A percentile compares a stretch with the other conserved stretches of the same genome.
Evolutionary conservation across 2,797 vertebrate genomes (phyloP).

Genomic region (Ibycter americanus): DNA sequence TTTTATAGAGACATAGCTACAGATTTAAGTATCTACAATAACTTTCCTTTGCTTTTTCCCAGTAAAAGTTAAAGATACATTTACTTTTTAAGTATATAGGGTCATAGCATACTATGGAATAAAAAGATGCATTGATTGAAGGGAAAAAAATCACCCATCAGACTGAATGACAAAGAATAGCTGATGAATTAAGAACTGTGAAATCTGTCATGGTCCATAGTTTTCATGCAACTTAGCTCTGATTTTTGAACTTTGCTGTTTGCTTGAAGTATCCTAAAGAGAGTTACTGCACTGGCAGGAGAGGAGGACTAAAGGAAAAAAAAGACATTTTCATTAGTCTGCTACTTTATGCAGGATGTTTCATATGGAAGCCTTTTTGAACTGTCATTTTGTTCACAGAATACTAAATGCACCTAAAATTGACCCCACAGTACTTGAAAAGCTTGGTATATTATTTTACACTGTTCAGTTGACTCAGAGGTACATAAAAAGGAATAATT

Average conservation of each 20-base stretch:
- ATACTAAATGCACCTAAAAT: constrained; percentile 41
- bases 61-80: neutral
- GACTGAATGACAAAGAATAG: neutral
- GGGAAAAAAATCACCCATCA: neutral
- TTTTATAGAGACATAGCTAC: neutral
- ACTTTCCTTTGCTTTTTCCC: neutral
- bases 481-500: constrained; percentile 18
- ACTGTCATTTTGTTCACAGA: constrained; percentile 26
- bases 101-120: neutral
- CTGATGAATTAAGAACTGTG: neutral
- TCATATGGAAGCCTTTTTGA: constrained; percentile 13
- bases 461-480: constrained; percentile 42
- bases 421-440: constrained; percentile 31
- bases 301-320: neutral
- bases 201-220: neutral
- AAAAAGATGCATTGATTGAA: neutral
- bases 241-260: neutral
- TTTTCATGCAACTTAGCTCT: neutral
- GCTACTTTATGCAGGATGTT: constrained; percentile 12
- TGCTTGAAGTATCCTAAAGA: constrained; percentile 25
- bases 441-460: constrained; percentile 39
- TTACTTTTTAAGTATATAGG: neutral
- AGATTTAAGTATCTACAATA: neutral
- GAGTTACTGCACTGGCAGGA: constrained; percentile 2
- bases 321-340: neutral